Evolutionary conservation across 2,888 invertebrate species (phyloP), one percentile per base, ranked within the genome.

Genomic region (Metacarcinus magister): DNA sequence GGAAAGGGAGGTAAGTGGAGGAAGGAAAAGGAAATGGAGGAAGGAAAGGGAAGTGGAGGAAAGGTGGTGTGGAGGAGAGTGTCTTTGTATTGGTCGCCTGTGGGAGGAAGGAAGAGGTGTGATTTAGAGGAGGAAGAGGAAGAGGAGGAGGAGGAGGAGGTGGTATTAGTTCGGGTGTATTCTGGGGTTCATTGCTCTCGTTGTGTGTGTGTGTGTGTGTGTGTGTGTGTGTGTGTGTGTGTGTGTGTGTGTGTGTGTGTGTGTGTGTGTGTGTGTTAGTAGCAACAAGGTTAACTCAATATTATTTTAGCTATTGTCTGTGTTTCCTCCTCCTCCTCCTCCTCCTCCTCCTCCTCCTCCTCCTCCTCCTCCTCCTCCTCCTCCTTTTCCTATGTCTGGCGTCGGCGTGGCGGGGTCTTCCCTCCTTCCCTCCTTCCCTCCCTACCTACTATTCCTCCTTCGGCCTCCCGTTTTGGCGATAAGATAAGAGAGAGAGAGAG

Each of bases 231-330:
- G 67, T 67, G 67, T 67, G 67, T 67, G 67, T 67, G 67, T 67
- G 82, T 82, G 82, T 82, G 82, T 82, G 67, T 32, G 82, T 82
- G 82, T 82, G 82, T 82, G 82, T 82, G 82, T 82, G 82, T 82
- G 82, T 82, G 82, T 82, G 82, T 82, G 82, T 82, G 82, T 82
- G 82, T 82, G 82, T 82, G 82, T 82, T 1, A 13, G 82, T 82
- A 82, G 82, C 7, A 82, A 82, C 32, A 82, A 32, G 28, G 82
- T 82, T 82, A 82, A 82, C 82, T 8, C 82, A 67, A 23, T 67
- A n/a, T 82, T 82, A 28, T 28, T 28, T 32, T 32, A 82, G 32
- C 32, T 32, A 13, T 32, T 32, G 82, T 82, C 82, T 82, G 19
- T 19, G 67, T 67, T 10, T 32, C 82, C 32, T 32, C 32, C 82